Percentiles rank a stretch among this genome's conserved stretches.
These are phyloP conservation scores for Okamejei kenojei DNA, from an alignment of 2,797 vertebrate genomes.

Conservation along the genomic window DNA sequence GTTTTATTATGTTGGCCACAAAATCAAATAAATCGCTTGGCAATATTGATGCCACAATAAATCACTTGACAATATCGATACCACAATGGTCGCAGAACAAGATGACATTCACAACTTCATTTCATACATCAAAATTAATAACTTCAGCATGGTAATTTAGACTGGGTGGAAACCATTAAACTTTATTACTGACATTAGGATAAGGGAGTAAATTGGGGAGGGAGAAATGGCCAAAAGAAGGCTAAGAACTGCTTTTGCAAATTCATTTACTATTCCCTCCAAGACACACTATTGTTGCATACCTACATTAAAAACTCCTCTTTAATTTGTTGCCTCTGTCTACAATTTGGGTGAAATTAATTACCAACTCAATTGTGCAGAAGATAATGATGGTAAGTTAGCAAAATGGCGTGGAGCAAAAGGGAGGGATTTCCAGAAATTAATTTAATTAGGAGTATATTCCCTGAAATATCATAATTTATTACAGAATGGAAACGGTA, in stretches of 20 bases:
- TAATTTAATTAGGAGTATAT: conserved; percentile 14
- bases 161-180: background rate
- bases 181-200: background rate
- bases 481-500: background rate
- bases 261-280: background rate
- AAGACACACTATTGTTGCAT: background rate
- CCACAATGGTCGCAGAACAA: background rate
- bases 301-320: background rate
- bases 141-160: background rate
- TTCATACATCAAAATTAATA: background rate
- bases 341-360: background rate
- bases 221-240: background rate
- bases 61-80: background rate
- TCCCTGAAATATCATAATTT: background rate
- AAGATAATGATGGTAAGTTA: background rate
- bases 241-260: background rate
- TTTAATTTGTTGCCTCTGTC: background rate
- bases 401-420: background rate
- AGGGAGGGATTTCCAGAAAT: background rate
- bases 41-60: background rate
- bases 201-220: background rate
- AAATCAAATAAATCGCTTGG: background rate
- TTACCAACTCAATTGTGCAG: background rate
- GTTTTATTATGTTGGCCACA: background rate
- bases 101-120: background rate